Conservation (phyloP, 2,113 vertebrate species). For the Clarias macrocephalus region DNA sequence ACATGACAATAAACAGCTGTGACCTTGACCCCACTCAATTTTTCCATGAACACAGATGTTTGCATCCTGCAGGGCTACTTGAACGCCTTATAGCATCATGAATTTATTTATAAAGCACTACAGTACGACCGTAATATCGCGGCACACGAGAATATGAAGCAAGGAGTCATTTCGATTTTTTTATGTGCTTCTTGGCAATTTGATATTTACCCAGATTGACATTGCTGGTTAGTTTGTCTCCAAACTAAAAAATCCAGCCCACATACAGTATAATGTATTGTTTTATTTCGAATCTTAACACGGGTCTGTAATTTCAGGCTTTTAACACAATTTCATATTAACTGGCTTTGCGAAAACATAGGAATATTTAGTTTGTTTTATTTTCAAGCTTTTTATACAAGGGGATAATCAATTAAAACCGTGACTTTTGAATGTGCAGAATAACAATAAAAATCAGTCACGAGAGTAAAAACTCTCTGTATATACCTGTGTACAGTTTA, state of each 20-base stretch:
- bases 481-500: too few relatives aligned
- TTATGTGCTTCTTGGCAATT: background rate
- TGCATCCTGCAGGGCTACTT: background rate
- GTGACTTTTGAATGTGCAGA: too few relatives aligned
- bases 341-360: background rate
- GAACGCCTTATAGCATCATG: background rate
- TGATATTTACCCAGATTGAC: background rate
- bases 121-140: background rate
- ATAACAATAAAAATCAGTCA: too few relatives aligned
- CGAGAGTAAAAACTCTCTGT: too few relatives aligned
- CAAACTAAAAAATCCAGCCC: background rate
- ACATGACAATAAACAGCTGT: background rate
- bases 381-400: too few relatives aligned
- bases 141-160: background rate
- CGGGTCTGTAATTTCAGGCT: background rate
- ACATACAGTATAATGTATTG: background rate
- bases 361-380: background rate
- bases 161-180: background rate
- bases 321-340: background rate
- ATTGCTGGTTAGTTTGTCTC: background rate
- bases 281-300: background rate
- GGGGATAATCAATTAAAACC: too few relatives aligned
- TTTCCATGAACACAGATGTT: background rate
- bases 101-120: constrained; percentile 15
- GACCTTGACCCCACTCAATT: background rate